Base-by-base conservation (phyloP, 1,140 invertebrate species). In the Drosophila tani region DNA sequence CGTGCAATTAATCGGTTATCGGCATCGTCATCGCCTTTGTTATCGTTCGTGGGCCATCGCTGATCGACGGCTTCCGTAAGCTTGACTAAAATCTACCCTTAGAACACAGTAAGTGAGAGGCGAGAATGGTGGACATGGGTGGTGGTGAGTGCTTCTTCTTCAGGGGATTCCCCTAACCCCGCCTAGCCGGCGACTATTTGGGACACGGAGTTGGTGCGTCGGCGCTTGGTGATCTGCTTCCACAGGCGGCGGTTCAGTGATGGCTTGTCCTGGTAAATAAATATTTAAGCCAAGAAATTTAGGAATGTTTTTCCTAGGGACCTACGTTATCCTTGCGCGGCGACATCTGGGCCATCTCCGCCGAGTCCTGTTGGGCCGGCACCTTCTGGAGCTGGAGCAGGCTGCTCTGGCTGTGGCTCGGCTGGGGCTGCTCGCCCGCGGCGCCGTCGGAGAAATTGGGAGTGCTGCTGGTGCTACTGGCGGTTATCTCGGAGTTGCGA, bases 191-290 rank as follows among this genome's bases (percentile, higher is more conserved):
- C 91, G 56, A 86, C 90, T 76, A 93, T 82, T 58, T 93, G 91
- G 63, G 92, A 93, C 46, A 93, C 84, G 50, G 92, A 92, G 45
- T 92, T 91, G 70, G 92, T 91, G 84, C 93, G 91, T 78, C 94
- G 91, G 78, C 94, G 87, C 92, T 93, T 94, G 56, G 93, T 94
- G 68, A 94, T 91, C 70, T 94, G 94, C 75, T 94, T 94, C 94
- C 94, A 94, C 66, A 94, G 93, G 66, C 94, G 92, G 58, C 94
- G 92, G 79, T 94, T 94, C 57, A 93, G 68, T 91, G 83, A 92
- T 70, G 93, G 94, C 82, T 94, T 94, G 70, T 94, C 94, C 93
- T 94, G 60, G n/a, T n/a, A n/a, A n/a, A n/a, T n/a, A n/a, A n/a
- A n/a, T n/a, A 7, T 38, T 6, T 19, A 17, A 9, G 2, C 5